phyloP scores from a whole-genome alignment of 2,113 vertebrate species.

The Cryptotis parvus region DNA sequence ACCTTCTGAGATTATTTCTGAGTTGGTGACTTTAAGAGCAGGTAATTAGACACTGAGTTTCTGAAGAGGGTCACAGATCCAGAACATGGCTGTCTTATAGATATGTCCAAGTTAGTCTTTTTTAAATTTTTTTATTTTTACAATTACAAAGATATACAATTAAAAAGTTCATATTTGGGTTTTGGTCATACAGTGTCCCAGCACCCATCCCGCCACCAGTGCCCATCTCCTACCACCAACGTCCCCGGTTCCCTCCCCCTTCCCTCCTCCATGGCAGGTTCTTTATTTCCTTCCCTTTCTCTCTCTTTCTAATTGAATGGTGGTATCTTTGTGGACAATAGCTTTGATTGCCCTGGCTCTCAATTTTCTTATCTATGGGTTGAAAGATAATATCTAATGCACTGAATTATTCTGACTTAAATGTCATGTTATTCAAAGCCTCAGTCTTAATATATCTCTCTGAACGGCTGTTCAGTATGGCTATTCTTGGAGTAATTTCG shows the following conservation, averaged over 20 bases:
- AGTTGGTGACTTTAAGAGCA: not conserved
- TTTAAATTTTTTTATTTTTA: not conserved
- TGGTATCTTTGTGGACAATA: not conserved
- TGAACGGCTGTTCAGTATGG: not conserved
- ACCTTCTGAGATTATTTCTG: not conserved
- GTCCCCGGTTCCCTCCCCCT: too few relatives aligned
- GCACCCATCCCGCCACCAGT: too few relatives aligned
- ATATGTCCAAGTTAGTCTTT: not conserved
- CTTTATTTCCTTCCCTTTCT: too few relatives aligned
- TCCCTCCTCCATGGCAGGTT: too few relatives aligned
- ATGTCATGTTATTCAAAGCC: slow-evolving; percentile 25
- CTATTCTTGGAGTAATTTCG: slow-evolving; percentile 17
- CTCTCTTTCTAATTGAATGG: too few relatives aligned
- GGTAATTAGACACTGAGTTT: not conserved
- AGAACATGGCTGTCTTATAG: not conserved
- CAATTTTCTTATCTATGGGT: not conserved
- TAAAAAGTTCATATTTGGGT: too few relatives aligned
- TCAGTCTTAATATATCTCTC: not conserved
- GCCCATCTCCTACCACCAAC: too few relatives aligned
- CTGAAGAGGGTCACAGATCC: not conserved
- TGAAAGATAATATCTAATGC: slow-evolving; percentile 1
- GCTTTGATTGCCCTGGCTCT: slow-evolving; percentile 21
- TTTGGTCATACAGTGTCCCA: too few relatives aligned
- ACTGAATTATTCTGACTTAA: slow-evolving; percentile 27
- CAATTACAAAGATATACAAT: too few relatives aligned